Conservation (phyloP, 2,113 vertebrate species). For the Seriola dumerili region DNA sequence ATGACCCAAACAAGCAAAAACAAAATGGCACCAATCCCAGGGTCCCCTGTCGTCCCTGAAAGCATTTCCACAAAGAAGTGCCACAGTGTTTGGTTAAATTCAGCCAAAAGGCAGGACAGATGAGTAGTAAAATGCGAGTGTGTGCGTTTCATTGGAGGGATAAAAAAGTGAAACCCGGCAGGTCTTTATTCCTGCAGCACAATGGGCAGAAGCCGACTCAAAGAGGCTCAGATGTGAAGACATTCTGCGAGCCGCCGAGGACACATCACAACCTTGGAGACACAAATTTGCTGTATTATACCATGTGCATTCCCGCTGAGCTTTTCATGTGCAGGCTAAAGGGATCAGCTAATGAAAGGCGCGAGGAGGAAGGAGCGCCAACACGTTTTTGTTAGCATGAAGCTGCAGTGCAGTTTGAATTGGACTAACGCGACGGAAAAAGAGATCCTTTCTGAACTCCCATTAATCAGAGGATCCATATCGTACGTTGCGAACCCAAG, state of each 20-base stretch:
- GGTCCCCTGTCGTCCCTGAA: not conserved
- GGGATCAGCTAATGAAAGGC: conserved; percentile 65
- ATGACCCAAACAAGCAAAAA: not conserved
- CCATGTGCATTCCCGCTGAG: conserved; percentile 66
- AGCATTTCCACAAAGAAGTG: not conserved
- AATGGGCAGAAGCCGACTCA: conserved; percentile 61
- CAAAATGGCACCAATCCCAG: not conserved
- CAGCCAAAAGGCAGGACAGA: not conserved
- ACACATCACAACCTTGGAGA: conserved; percentile 62
- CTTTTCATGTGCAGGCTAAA: conserved; percentile 72
- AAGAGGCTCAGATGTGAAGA: conserved; percentile 69
- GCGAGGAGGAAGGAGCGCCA: not conserved
- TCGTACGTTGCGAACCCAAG: not conserved
- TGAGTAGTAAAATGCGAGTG: not conserved
- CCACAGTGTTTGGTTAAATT: not conserved
- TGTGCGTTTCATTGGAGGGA: not conserved
- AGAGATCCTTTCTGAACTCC: not conserved
- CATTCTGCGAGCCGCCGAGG: conserved; percentile 53
- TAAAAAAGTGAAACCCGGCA: not conserved
- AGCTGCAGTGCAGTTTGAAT: not conserved
- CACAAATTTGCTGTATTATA: conserved; percentile 70
- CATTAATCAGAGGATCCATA: not conserved
- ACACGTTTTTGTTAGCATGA: conserved; percentile 30
- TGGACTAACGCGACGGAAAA: not conserved
- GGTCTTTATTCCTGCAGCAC: conserved; percentile 63